These are phyloP conservation scores for Chaenodraco wilsoni DNA, from an alignment of 2,797 vertebrate genomes.

Conservation along the genomic window DNA sequence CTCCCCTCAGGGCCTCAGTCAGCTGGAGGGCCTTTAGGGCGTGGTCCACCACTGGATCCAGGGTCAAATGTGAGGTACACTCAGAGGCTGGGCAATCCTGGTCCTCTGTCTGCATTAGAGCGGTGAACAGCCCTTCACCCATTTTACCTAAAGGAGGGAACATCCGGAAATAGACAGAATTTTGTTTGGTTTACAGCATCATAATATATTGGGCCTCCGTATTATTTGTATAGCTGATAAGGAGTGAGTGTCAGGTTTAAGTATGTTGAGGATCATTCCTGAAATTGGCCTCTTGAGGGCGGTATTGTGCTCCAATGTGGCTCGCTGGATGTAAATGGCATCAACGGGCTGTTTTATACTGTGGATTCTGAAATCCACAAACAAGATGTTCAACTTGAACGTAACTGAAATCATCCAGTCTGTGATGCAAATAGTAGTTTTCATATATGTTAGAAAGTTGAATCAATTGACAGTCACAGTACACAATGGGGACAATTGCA, in stretches of 20 bases:
- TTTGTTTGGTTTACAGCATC: not conserved
- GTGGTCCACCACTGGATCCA: slow-evolving; percentile 76
- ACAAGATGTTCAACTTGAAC: slow-evolving; percentile 50
- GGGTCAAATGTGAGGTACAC: slow-evolving; percentile 29
- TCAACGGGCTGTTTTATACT: slow-evolving; percentile 24
- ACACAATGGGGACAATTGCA: slow-evolving; percentile 4
- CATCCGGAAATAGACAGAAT: slow-evolving; percentile 21
- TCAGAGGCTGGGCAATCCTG: slow-evolving; percentile 32
- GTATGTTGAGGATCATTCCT: slow-evolving; percentile 10
- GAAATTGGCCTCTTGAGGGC: slow-evolving; percentile 49
- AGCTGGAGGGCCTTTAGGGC: slow-evolving; percentile 86
- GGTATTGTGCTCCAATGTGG: slow-evolving; percentile 31
- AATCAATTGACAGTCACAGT: slow-evolving; percentile 4
- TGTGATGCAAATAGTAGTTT: slow-evolving; percentile 23
- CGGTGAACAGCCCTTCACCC: slow-evolving; percentile 76
- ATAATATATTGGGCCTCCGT: not conserved
- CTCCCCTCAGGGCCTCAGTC: slow-evolving; percentile 86
- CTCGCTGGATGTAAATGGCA: slow-evolving; percentile 40
- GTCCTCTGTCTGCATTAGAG: slow-evolving; percentile 68
- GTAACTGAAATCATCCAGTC: slow-evolving; percentile 43
- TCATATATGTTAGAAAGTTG: slow-evolving; percentile 8
- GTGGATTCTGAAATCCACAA: slow-evolving; percentile 55
- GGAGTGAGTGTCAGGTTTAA: not conserved
- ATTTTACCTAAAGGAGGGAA: slow-evolving; percentile 80
- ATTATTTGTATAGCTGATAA: not conserved